Evolutionary conservation across 2,888 invertebrate species (phyloP), one percentile per base, ranked within the genome.

Genomic region (Orchesella flavescens): DNA sequence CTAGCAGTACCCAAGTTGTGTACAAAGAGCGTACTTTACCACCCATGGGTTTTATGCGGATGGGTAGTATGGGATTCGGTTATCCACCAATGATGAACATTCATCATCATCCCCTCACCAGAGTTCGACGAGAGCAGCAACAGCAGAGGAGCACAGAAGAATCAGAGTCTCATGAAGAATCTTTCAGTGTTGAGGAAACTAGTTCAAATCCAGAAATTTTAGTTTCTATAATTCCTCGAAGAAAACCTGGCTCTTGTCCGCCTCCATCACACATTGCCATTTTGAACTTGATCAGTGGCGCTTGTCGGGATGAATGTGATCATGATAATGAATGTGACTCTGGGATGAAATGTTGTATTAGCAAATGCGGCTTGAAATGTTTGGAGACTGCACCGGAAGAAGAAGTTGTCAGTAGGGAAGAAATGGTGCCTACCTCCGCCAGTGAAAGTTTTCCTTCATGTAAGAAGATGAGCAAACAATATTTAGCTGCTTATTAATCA

Each of bases 291-390:
- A 86, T 89, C 57, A 84, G 84, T 74, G 87, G 88, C 10, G 84
- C 85, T 1, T 89, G 89, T 68, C 76, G 77, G 17, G 88, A 89
- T 65, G 85, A 85, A 19, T 89, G 89, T 79, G 75, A 87, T 68
- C 57, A 75, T 23, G 89, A 89, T 78, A 80, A 86, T 34, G 89
- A 89, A 61, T 89, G 89, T 65, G 83, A 82, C 15, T 85, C 84
- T 17, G 75, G 79, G 49, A 24, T 86, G 17, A 89, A 88, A 71
- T 89, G 89, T 57, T 89, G 89, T 61, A 79, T 88, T 24, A 86
- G 87, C 17, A 86, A 87, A 19, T 89, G 89, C 49, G 89, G 88
- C 13, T 80, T 87, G 17, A 85, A 85, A 69, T 89, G 89, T 69
- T 71, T 81, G 24, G 71, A 73, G 9, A 19, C 34, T 21, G 57